Evolutionary conservation across 2,113 vertebrate species (phyloP), one percentile per base, ranked within the genome.

Genomic region (Aythya baeri): DNA sequence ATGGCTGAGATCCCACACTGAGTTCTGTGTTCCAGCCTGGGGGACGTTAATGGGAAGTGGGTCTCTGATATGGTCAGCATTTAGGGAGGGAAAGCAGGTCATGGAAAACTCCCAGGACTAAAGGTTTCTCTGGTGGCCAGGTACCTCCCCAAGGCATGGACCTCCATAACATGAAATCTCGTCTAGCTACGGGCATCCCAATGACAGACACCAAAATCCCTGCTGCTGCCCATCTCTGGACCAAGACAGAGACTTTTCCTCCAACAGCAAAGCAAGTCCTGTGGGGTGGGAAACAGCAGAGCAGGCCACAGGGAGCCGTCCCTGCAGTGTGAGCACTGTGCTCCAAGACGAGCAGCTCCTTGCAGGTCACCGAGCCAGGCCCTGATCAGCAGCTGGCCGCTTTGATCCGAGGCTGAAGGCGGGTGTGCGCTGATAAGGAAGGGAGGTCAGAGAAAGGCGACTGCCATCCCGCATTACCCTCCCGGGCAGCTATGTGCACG

Each of bases 41-140:
- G 21, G 41, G 20, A 32, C 0, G 0, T 26, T 36, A 14, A 7
- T 13, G 73, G 34, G 38, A 36, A 78, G 36, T 1, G 22, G 7
- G 9, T 49, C 21, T 38, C 65, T n/a, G 85, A 23, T 18, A 3
- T 25, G 12, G n/a, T 4, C 44, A 57, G 46, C 44, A 23, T 44
- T 32, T 18, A 7, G 1, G 36, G 36, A 72, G 5, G 13, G 43
- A n/a, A 82, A 79, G 13, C 1, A 31, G 16, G 34, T 63, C 13
- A 9, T 4, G 43, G 75, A 49, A 38, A 86, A 57, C 32, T n/a
- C 13, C 54, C 63, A 16, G 31, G 55, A 1, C 25, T 26, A 13
- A 20, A 34, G 76, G 63, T 13, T 79, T 82, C 36, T 50, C 16
- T 52, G 68, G 52, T 2, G 15, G 36, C 11, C 7, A 2, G 17